Base-by-base conservation (phyloP, 2,888 invertebrate genomes). In the Melieria omissa region DNA sequence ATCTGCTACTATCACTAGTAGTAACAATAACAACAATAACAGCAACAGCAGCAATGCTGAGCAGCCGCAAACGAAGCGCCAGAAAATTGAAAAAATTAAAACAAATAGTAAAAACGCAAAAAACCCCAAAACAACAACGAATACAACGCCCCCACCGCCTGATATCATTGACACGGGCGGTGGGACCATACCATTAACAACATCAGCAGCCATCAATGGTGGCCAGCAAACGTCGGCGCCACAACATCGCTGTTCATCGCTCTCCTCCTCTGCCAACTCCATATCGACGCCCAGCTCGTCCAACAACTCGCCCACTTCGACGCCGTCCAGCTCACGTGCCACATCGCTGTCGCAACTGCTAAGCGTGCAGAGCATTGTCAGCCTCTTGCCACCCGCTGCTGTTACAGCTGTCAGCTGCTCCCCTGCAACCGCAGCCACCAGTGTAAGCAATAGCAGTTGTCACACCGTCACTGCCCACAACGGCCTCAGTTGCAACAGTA, bases 31-130 rank as follows among this genome's bases (percentile, higher is more conserved):
- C 61, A 61, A 55, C 57, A 69, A 57, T 57, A 63, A 69, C 70
- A 71, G 72, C 54, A 68, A 60, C 44, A 68, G 29, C 42, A 65
- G 46, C 49, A 78, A 75, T 75, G 91, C 91, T 79, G 93, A 94
- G 88, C 95, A 95, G 88, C 95, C 95, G 78, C 92, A 93, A 80
- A 94, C 93, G 85, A 95, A 95, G 89, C 92, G 95, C 85, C 92
- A 93, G 84, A 91, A 93, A 82, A 91, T 93, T 78, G 91, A 92
- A 73, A 83, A 80, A 75, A 71, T 76, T 14, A 78, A 77, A 76
- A 55, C 72, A 6, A 67, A 60, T 67, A 6, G 16, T 46, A 69
- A 69, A 57, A 71, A 41, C 46, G 55, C 58, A n/a, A 74, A 70
- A 68, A 77, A 67, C 75, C 66, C 61, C 54, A 76, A 76, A 62